Conservation (phyloP, 2,888 invertebrate species). For the Philopedon plagiatum region DNA sequence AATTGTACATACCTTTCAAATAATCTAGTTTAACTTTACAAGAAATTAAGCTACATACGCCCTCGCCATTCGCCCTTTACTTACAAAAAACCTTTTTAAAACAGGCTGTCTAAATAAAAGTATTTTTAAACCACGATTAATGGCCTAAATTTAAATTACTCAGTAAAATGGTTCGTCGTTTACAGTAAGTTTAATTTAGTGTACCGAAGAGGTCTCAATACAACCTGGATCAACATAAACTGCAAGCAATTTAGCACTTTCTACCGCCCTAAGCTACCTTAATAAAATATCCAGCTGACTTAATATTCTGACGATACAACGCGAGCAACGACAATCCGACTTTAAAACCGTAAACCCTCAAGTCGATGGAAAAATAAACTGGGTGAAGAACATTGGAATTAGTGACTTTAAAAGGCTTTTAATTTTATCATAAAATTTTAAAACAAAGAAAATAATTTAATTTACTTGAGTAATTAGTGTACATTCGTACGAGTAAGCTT, state of each 20-base stretch:
- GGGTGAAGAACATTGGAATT: slow-evolving; percentile 29
- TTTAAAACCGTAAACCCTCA: slow-evolving; percentile 26
- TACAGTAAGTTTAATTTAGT: slow-evolving; percentile 3
- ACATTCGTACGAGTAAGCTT: no score
- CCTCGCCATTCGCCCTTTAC: no score
- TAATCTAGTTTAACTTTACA: no score
- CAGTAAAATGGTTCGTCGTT: not conserved
- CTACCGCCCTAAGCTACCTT: not conserved
- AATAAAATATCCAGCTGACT: slow-evolving; percentile 10
- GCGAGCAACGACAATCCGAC: slow-evolving; percentile 17
- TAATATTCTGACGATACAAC: slow-evolving; percentile 5
- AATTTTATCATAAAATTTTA: no score
- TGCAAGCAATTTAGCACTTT: slow-evolving; percentile 14
- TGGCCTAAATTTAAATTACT: not conserved
- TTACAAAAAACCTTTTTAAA: no score
- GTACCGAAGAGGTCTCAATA: not conserved
- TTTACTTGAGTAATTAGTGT: no score
- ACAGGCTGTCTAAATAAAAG: no score
- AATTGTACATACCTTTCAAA: no score
- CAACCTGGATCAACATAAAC: slow-evolving; percentile 18
- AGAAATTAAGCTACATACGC: no score
- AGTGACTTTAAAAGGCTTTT: slow-evolving; percentile 25
- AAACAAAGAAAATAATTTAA: no score
- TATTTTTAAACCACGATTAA: not conserved
- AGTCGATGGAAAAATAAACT: slow-evolving; percentile 41